Evolutionary conservation across 2,797 vertebrate species (phyloP), one percentile per base, ranked within the genome.

Genomic region (Kryptolebias ocellatus): DNA sequence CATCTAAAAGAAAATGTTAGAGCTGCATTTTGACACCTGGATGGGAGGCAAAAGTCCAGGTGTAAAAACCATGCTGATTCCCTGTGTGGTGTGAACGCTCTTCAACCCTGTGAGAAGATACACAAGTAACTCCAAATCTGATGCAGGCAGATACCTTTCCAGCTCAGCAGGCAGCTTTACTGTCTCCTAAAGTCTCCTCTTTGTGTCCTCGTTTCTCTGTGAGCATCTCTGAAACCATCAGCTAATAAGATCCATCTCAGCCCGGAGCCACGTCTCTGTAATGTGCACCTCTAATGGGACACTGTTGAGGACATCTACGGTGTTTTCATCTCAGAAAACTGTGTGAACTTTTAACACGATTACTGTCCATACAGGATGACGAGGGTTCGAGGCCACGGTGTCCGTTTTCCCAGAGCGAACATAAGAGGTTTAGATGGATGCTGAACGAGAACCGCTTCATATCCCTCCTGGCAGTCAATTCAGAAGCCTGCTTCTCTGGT

Each of bases 341-440:
- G 83, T 76, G 79, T 83, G 84, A 87, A 91, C 84, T 86, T 90
- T 89, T 89, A 87, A 90, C 83, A 68, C 47, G 76, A 87, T 91
- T 88, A 90, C 70, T 15, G 28, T 61, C 66, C 75, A 74, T 77
- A 49, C 70, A 58, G 74, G 76, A 72, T 83, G 89, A 91, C 83
- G 74, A 1, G 82, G 72, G 80, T 64, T 20, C 73, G 50, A 10
- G 70, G 80, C 73, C 72, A 14, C 51, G 62, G 74, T 79, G 81
- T 86, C 80, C 74, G 74, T 79, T 84, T 86, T 83, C 60, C 67
- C 73, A 67, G n/a, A 78, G 78, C 67, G 16, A 89, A 70, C 87
- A 92, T 83, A 91, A 88, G 88, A 89, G 83, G 64, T 76, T 78
- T 74, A 73, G 79, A 84, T 80, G 54, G 83, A 80, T 78, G 80